Base-by-base conservation (phyloP, 1,140 invertebrate genomes). In the Drosophila ercepeae region DNA sequence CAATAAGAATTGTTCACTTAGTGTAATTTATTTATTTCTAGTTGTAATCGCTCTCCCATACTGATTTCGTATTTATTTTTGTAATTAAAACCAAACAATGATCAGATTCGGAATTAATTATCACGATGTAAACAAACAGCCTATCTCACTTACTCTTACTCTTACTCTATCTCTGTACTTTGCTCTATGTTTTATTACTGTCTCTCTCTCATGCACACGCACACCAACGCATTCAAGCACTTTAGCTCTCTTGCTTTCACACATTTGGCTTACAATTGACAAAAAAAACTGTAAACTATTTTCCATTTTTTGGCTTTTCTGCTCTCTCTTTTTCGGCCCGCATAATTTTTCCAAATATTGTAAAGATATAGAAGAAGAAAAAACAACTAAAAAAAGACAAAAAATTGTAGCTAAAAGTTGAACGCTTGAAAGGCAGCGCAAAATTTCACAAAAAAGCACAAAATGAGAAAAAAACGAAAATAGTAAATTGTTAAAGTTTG, bases 361-460 rank as follows among this genome's bases (percentile, higher is more conserved):
- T 77, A 81, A 19, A 72, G 69, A 49, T 6, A 14, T 3, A 4
- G 9, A 8, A 27, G 27, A 51, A 41, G 8, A 46, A 50, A 60
- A 16, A 23, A 46, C 23, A 73, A 52, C 8, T 21, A 18, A 27
- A 58, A 11, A 11, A 32, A 4, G 36, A 39, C 36, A 65, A 60
- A 55, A 59, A 84, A 86, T 86, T 86, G 81, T 86, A 86, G 82
- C 81, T 86, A 69, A 89, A 86, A 88, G 81, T 86, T 86, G 82
- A 86, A 77, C 81, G 81, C 81, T 86, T 86, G 81, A 86, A 86
- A 86, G 81, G 82, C 57, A 82, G 78, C 78, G 69, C 73, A 82
- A 73, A 72, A 73, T 73, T 81, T 83, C 54, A 78, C 44, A 68
- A 57, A 23, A 60, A 39, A 63, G 25, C 52, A 58, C n/a, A 58